Percentiles rank a stretch among this genome's conserved stretches.
Evolutionary conservation across 2,113 vertebrate genomes (phyloP).

Genomic region (Poeciliopsis turrubarensis): DNA sequence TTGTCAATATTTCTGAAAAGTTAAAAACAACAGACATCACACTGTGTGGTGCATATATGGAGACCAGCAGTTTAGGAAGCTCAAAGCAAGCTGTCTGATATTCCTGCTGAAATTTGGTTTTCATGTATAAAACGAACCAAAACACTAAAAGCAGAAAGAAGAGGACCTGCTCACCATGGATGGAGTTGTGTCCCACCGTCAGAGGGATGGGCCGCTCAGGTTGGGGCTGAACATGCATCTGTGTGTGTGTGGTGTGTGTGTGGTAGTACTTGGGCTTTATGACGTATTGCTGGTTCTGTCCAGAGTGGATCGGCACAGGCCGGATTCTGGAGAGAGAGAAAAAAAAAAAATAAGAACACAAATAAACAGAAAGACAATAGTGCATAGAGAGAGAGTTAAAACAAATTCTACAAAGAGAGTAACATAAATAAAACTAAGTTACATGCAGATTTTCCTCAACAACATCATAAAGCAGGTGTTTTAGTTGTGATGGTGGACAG

Average conservation of each 20-base stretch:
- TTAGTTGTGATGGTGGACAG: background rate
- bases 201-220: conserved; percentile 86
- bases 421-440: background rate
- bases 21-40: background rate
- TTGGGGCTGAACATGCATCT: conserved; percentile 84
- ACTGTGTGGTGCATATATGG: too few species aligned
- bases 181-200: conserved; percentile 79
- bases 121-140: background rate
- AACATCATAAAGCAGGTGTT: background rate
- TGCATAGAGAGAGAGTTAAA: background rate
- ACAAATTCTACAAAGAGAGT: background rate
- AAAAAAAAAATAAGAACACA: conserved; percentile 12
- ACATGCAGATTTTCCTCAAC: background rate
- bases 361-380: background rate
- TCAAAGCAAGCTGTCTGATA: too few species aligned
- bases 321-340: conserved; percentile 80
- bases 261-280: conserved; percentile 91
- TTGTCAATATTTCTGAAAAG: background rate
- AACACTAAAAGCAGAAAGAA: background rate
- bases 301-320: conserved; percentile 84
- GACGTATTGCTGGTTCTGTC: conserved; percentile 88
- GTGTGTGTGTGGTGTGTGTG: conserved; percentile 82
- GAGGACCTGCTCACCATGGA: conserved; percentile 73
- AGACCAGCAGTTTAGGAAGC: too few species aligned
- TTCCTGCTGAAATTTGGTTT: background rate